Base-by-base conservation (phyloP, 2,888 invertebrate genomes). In the Vannuccia rotundouncinata region DNA sequence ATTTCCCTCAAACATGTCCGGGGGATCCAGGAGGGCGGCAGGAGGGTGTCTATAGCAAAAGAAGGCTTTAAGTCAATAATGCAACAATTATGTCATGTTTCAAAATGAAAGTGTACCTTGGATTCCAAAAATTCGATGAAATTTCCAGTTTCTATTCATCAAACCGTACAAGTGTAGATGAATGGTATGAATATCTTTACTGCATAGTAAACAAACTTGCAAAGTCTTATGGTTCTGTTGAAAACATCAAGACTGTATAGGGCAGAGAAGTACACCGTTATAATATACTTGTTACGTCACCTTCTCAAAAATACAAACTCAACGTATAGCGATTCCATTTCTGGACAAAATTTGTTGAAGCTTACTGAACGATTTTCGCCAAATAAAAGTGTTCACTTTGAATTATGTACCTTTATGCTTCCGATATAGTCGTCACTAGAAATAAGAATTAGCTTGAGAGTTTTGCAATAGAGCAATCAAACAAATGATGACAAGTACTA, bases 31-130 rank as follows among this genome's bases (percentile, higher is more conserved):
- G n/a, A n/a, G n/a, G n/a, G n/a, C n/a, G n/a, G n/a, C n/a, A n/a
- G n/a, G n/a, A n/a, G n/a, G n/a, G n/a, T n/a, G n/a, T n/a, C n/a
- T n/a, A n/a, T 25, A 25, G 25, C 28, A 5, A 74, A 74, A 74
- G 74, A 74, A n/a, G 74, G 74, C 10, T 74, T 74, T 5, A n/a
- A 74, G 22, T n/a, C 74, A 74, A 74, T 74, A n/a, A 5, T 10
- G 28, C 74, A n/a, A n/a, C 74, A 74, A 74, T 74, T n/a, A n/a
- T 74, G n/a, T 74, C 74, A n/a, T 74, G 74, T 74, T n/a, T 74
- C n/a, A 5, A 45, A n/a, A 74, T 74, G 74, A n/a, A 74, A n/a
- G 74, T 74, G 25, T 74, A 74, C 28, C 74, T 74, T 25, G 25
- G 25, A 5, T 25, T 74, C 28, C 74, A 74, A 74, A 74, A 74